These are phyloP conservation scores for Charanyca ferruginea DNA, from an alignment of 2,888 invertebrate genomes.

Conservation along the genomic window DNA sequence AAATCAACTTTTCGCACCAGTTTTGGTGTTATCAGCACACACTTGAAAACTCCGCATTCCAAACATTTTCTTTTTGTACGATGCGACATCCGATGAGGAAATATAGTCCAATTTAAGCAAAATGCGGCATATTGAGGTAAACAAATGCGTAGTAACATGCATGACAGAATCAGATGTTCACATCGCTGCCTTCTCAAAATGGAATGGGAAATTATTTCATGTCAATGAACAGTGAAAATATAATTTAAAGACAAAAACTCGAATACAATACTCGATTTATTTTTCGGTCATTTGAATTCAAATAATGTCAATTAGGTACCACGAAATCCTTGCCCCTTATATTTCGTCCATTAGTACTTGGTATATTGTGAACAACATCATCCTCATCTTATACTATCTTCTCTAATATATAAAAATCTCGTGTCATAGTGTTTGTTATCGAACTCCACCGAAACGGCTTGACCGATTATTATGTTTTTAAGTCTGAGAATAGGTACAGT, in stretches of 20 bases:
- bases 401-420: no score
- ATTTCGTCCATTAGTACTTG: no score
- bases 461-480: no score
- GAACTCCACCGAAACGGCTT: no score
- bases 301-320: no score
- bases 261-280: neutral
- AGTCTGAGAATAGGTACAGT: no score
- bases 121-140: constrained; percentile 16
- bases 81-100: constrained; percentile 1
- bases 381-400: neutral
- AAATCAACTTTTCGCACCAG: constrained; percentile 6
- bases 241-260: constrained; percentile 6
- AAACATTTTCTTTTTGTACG: constrained; percentile 23
- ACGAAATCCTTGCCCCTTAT: no score
- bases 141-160: constrained; percentile 11
- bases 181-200: constrained; percentile 14
- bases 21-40: constrained; percentile 14
- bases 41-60: neutral
- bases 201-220: constrained; percentile 15
- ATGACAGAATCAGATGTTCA: constrained; percentile 9
- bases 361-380: neutral
- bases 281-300: no score
- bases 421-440: no score
- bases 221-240: constrained; percentile 3
- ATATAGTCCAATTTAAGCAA: constrained; percentile 4